Evolutionary conservation across 2,888 invertebrate species (phyloP), one percentile per base, ranked within the genome.

Genomic region (Gymnoscelis rufifasciata): DNA sequence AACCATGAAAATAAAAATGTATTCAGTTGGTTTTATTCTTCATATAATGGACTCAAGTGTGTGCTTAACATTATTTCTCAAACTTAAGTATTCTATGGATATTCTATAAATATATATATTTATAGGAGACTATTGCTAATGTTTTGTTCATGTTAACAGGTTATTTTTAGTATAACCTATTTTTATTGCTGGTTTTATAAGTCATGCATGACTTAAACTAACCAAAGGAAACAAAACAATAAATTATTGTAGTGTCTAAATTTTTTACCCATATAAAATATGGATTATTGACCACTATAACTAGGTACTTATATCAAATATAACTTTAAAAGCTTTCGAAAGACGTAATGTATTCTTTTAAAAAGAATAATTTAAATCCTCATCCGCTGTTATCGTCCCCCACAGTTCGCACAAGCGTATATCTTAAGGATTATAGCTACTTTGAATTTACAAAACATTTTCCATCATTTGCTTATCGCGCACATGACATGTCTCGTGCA

Each of bases 401-500:
- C 70, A 63, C 68, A 63, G 66, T 64, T 69, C 66, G 71, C 71
- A 79, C 71, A 72, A 73, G 77, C 71, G 75, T 74, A 74, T 77
- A 78, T 77, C 72, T 73, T 67, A 71, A 71, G 77, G 75, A 82
- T 79, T 80, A 83, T 78, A 69, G 78, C 74, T 72, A 72, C 74
- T 75, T 76, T 69, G 74, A 77, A 87, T 86, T 84, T 78, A 83
- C 83, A 86, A 84, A 83, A 79, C 84, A 82, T 84, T 83, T 86
- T 83, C 78, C 81, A 81, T 86, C 82, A 83, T 86, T 87, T 80
- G 82, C 84, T 86, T 86, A 86, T 86, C 86, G 79, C 68, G 77
- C 77, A 79, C 78, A 76, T 84, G 84, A 83, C 82, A 82, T 78
- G 74, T 75, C 76, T 75, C 69, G 81, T 77, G 75, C 78, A 83